Conservation (phyloP, 2,113 vertebrate species). For the Archocentrus centrarchus region DNA sequence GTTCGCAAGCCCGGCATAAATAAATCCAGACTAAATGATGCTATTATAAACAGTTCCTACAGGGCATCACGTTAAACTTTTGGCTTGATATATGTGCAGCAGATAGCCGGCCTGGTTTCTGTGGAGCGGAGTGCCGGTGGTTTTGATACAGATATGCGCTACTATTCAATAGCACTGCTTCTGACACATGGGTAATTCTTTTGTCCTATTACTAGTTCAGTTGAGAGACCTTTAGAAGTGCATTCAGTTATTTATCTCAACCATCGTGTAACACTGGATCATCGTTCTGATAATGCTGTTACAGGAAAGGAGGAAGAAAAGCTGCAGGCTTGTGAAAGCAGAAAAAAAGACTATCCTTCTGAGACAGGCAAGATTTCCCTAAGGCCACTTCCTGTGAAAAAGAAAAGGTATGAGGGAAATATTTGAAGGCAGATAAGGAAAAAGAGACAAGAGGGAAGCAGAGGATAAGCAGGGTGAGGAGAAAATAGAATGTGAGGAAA, state of each 20-base stretch:
- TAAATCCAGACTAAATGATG: constrained; percentile 21
- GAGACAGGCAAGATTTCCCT: constrained; percentile 55
- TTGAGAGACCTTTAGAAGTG: background rate
- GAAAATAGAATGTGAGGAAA: background rate
- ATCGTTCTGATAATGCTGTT: constrained; percentile 6
- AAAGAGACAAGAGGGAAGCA: constrained; percentile 1
- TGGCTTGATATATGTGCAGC: background rate
- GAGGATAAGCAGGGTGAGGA: constrained; percentile 6
- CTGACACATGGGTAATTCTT: background rate
- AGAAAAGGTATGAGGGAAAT: constrained; percentile 15
- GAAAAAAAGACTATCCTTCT: background rate
- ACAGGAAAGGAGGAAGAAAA: constrained; percentile 1
- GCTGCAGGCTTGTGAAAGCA: constrained; percentile 25
- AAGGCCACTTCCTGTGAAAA: constrained; percentile 24
- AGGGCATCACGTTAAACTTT: background rate
- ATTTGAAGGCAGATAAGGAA: background rate
- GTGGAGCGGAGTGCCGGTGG: background rate
- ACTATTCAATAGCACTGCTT: background rate
- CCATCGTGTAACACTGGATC: background rate
- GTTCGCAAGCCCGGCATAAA: constrained; percentile 49
- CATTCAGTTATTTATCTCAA: background rate
- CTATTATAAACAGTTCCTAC: constrained; percentile 11
- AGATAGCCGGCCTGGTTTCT: background rate
- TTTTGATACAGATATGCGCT: background rate
- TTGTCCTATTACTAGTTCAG: background rate